Evolutionary conservation across 2,113 vertebrate species (phyloP).

Genomic region (Corydoras maculifer): DNA sequence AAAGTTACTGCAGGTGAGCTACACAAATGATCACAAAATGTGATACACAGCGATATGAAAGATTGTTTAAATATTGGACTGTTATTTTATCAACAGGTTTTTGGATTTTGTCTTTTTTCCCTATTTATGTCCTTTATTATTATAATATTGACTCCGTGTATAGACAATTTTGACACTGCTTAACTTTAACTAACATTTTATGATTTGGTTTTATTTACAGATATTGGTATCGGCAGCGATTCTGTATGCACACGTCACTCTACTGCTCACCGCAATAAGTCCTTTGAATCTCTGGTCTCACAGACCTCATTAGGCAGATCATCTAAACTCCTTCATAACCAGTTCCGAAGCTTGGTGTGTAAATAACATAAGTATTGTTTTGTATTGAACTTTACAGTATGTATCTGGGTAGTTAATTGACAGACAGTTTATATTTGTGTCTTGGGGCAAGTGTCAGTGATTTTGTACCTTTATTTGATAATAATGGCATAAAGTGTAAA

Average conservation of each 20-base stretch:
- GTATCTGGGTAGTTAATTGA: too few species aligned
- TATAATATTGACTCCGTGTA: too few species aligned
- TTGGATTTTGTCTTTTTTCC: too few species aligned
- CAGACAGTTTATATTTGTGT: too few species aligned
- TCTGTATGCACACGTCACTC: conserved; percentile 85
- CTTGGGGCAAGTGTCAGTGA: too few species aligned
- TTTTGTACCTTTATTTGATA: too few species aligned
- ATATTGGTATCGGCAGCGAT: conserved; percentile 93
- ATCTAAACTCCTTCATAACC: conserved; percentile 90
- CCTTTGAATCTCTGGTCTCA: conserved; percentile 87
- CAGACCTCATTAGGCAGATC: conserved; percentile 81
- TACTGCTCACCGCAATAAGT: conserved; percentile 89
- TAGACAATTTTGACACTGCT: too few species aligned
- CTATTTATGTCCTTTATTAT: too few species aligned
- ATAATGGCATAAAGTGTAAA: too few species aligned
- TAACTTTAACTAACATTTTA: conserved; percentile 26
- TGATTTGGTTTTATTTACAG: conserved; percentile 58
- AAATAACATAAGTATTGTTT: neutral
- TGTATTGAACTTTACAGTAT: too few species aligned
- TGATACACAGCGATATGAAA: neutral
- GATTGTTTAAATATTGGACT: neutral
- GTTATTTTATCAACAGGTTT: too few species aligned
- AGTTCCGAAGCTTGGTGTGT: conserved; percentile 95
- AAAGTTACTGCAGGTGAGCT: conserved; percentile 94
- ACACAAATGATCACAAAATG: neutral